Evolutionary conservation across 2,888 invertebrate genomes (phyloP), one percentile per base, ranked within the genome.

Genomic region (Drosophila peninsularis): DNA sequence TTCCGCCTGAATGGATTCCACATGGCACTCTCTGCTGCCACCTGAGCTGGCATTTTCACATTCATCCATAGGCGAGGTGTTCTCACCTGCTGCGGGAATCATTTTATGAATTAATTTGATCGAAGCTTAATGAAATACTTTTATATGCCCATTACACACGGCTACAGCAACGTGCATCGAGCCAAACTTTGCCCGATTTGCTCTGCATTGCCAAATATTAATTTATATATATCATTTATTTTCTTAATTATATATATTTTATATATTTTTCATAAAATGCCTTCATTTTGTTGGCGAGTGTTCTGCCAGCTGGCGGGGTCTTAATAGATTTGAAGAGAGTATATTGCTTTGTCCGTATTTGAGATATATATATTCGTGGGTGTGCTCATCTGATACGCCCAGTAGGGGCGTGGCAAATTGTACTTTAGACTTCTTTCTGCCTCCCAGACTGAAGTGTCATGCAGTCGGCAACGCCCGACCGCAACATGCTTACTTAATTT

Each of bases 121-220:
- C 56, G 34, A 42, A 57, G 71, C 75, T 82, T 86, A 87, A 82
- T 86, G 72, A 64, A 79, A 83, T 79, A 66, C 68, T 70, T 55
- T 66, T 49, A 37, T 62, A 42, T 61, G 78, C 65, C 76, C 76
- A 76, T 82, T 84, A 87, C 74, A 66, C 57, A 50, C 41, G 39
- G 2, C 52, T 5, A n/a, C 52, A 32, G 52, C n/a, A 24, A 3
- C 24, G 4, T 24, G 24, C n/a, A n/a, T n/a, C n/a, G n/a, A n/a
- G n/a, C n/a, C n/a, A n/a, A n/a, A n/a, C n/a, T n/a, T n/a, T n/a
- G n/a, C n/a, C n/a, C n/a, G n/a, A n/a, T n/a, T n/a, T n/a, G n/a
- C n/a, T n/a, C n/a, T n/a, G n/a, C n/a, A n/a, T n/a, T n/a, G n/a
- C n/a, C n/a, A n/a, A n/a, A n/a, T n/a, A n/a, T n/a, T 24, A 24